Base-by-base conservation (phyloP, 2,888 invertebrate species). In the Sminthurides aquaticus region DNA sequence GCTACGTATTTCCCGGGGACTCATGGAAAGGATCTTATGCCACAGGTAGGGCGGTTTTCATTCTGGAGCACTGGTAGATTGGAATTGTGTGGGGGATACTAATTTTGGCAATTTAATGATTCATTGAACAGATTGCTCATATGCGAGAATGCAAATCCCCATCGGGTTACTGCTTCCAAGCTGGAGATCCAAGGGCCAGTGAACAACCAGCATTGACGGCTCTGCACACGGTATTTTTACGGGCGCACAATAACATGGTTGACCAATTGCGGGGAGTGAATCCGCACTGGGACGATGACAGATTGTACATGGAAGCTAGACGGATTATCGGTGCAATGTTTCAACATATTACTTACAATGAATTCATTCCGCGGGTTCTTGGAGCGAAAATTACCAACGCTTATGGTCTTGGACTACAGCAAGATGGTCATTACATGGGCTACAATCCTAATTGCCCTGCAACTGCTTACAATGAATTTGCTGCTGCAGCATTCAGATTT, bases 391-490 rank as follows among this genome's bases (percentile, higher is more conserved):
- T 78, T 28, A 76, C 82, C 70, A 77, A 78, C 54, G 78, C 79
- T 63, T 83, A 82, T 73, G 81, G 79, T 1, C 76, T 85, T 43
- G 79, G 77, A 57, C 78, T 83, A 3, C 77, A 78, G 60, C 75
- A 76, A 1, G 78, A 79, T 43, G 82, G 81, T 0, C 81, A 81
- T 93, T 71, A 69, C 65, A 15, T 75, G 75, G 77, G 90, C 65
- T 94, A 94, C 79, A 91, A 91, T 65, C 86, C 90, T 0, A 86
- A 86, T 0, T 95, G 95, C 79, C 91, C 93, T 77, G 92, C 94
- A 0, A 86, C 90, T 2, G 86, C 93, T 26, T 86, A 93, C 67
- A 93, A 89, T 24, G 95, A 95, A 77, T 95, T 96, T 76, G 91
- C 91, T 0, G 82, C 91, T 0, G 94, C 95, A 0, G 91, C 94